Percentiles rank a stretch among this genome's conserved stretches.
phyloP scores from a whole-genome alignment of 2,888 invertebrate genomes.

The Agonopterix subpropinquella region DNA sequence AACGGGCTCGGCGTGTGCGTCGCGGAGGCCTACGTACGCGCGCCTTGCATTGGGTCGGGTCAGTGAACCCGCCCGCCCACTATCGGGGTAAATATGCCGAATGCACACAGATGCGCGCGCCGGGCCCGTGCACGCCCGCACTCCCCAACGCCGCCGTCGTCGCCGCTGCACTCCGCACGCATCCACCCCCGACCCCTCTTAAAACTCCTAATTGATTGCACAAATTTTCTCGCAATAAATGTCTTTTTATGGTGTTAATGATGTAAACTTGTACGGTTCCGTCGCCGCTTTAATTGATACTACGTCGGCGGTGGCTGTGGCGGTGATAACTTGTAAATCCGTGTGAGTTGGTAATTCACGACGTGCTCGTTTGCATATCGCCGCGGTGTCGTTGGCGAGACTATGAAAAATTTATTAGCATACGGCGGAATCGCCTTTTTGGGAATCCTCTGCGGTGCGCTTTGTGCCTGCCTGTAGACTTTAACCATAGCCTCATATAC shows the following conservation, averaged over 20 bases:
- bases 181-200: slow-evolving; percentile 54
- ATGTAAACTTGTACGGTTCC: slow-evolving; percentile 69
- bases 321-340: slow-evolving; percentile 44
- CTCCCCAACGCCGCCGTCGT: slow-evolving; percentile 32
- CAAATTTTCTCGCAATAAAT: slow-evolving; percentile 75
- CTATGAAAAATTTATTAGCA: slow-evolving; percentile 60
- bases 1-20: slow-evolving; percentile 58
- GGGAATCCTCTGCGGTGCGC: slow-evolving; percentile 19
- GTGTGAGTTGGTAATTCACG: slow-evolving; percentile 29
- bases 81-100: slow-evolving; percentile 75
- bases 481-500: no score
- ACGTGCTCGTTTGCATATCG: slow-evolving; percentile 43
- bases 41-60: slow-evolving; percentile 73
- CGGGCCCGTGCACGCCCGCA: slow-evolving; percentile 31
- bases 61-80: slow-evolving; percentile 71
- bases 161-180: slow-evolving; percentile 64
- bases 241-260: slow-evolving; percentile 74
- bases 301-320: slow-evolving; percentile 20
- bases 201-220: slow-evolving; percentile 75
- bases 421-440: slow-evolving; percentile 34
- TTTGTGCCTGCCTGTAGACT: background rate
- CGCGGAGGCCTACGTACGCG: slow-evolving; percentile 63
- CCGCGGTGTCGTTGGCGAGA: slow-evolving; percentile 35
- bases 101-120: slow-evolving; percentile 75
- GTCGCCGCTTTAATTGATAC: slow-evolving; percentile 60